Evolutionary conservation across 2,113 vertebrate species (phyloP), one percentile per base, ranked within the genome.

Genomic region (Osmerus eperlanus): DNA sequence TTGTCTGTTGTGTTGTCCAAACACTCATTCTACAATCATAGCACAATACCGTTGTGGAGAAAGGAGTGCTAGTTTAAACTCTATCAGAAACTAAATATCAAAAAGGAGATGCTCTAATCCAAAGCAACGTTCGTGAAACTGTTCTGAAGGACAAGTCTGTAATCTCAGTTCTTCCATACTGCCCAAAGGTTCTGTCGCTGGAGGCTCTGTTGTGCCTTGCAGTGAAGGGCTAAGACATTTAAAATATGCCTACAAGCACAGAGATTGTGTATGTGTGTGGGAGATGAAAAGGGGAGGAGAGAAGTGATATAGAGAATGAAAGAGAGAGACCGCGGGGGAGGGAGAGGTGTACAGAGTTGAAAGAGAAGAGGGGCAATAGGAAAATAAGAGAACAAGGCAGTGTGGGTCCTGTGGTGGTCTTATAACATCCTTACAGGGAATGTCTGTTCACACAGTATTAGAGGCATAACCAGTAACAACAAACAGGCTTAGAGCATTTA

Each of bases 151-250:
- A 12, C 7, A 9, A 47, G 41, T 47, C 41, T 47, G 41, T 47
- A 0, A 47, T 47, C 41, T 47, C 41, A 47, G 41, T 47, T 47
- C 41, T 47, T 47, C 41, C 41, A 47, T 9, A 11, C 7, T 47
- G 9, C 8, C 41, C 41, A 47, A 7, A 12, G 9, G 9, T 47
- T 1, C 41, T 47, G 41, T 47, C 12, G 41, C 41, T 47, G 9
- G 9, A 11, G 7, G 8, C 9, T 47, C 41, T 47, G 36, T 41
- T 41, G 36, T 41, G 36, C 36, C 8, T 9, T 64, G 61, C 29
- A 16, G 61, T 15, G 87, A 88, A 74, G 65, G 83, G 91, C 91
- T 88, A 80, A 93, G 88, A 90, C 86, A 91, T 91, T 92, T 85
- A 88, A 81, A 90, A 86, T 82, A 86, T 85, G 88, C 74, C 82